These are phyloP conservation scores for Chydorus sphaericus DNA, from an alignment of 2,888 invertebrate species.

Conservation along the genomic window DNA sequence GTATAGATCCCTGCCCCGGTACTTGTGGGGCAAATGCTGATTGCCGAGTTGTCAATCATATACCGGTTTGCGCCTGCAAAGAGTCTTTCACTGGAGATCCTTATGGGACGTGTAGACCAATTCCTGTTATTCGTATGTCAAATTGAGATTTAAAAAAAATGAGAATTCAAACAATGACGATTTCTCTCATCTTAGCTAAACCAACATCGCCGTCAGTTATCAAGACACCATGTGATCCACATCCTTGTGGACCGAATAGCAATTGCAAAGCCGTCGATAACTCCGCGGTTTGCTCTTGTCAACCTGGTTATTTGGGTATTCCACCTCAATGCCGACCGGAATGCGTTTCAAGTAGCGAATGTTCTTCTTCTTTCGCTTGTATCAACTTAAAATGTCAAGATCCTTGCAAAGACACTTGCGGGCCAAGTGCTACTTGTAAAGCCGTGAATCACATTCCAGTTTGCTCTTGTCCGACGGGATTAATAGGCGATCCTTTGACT, in stretches of 20 bases:
- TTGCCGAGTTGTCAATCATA: conserved; percentile 60
- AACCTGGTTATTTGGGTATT: conserved; percentile 55
- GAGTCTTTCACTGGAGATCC: conserved; percentile 27
- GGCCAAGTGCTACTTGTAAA: conserved; percentile 62
- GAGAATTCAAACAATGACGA: not conserved
- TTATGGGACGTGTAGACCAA: conserved; percentile 8
- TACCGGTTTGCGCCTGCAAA: conserved; percentile 55
- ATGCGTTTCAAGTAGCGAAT: conserved; percentile 53
- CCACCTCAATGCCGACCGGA: conserved; percentile 55
- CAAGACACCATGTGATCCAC: conserved; percentile 44
- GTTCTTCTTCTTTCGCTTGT: conserved; percentile 47
- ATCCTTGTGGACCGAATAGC: conserved; percentile 71
- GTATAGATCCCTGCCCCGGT: conserved; percentile 42
- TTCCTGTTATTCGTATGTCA: conserved; percentile 11
- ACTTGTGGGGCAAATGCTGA: conserved; percentile 41
- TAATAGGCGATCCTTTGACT: conserved; percentile 46
- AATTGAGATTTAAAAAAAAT: not conserved
- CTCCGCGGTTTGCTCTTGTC: conserved; percentile 59
- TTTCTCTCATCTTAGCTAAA: not conserved
- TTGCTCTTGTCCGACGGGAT: conserved; percentile 43
- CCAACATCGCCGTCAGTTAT: not conserved
- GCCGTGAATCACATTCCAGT: conserved; percentile 54
- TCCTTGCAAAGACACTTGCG: conserved; percentile 70
- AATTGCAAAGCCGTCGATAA: conserved; percentile 58
- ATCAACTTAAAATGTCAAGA: conserved; percentile 67